A percentile compares a stretch with the other conserved stretches of the same genome.
phyloP scores from a whole-genome alignment of 2,113 vertebrate genomes.

The Sprattus sprattus region DNA sequence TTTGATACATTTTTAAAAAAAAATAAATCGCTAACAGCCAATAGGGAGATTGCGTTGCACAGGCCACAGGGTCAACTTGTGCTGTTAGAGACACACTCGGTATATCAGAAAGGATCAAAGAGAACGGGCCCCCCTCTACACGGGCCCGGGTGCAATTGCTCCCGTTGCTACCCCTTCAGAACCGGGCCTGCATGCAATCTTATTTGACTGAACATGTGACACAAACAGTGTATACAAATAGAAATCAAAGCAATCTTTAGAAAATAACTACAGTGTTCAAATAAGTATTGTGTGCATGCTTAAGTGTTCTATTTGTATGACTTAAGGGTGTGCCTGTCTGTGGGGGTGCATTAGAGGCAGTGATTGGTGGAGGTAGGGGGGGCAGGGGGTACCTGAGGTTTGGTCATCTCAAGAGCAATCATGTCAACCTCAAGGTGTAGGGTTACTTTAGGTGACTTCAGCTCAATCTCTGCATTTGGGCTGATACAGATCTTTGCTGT shows the following conservation, averaged over 20 bases:
- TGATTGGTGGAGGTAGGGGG: not conserved
- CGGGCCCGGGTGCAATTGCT: no score
- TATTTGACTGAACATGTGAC: not conserved
- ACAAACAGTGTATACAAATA: not conserved
- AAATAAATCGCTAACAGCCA: no score
- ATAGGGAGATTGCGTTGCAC: no score
- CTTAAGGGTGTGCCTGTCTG: not conserved
- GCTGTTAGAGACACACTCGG: no score
- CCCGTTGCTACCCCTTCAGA: no score
- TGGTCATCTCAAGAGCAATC: slow-evolving; percentile 90
- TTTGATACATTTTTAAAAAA: no score
- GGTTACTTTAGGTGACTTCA: slow-evolving; percentile 83
- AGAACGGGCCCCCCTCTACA: no score
- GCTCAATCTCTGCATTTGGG: slow-evolving; percentile 82
- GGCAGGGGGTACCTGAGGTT: slow-evolving; percentile 76
- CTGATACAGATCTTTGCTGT: slow-evolving; percentile 92
- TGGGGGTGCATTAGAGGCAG: not conserved
- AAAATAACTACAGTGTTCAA: no score
- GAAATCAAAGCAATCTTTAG: no score
- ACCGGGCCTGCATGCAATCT: not conserved
- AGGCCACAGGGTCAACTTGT: no score
- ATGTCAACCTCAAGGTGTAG: slow-evolving; percentile 89
- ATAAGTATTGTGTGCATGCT: no score
- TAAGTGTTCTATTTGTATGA: not conserved
- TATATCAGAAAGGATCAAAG: no score